Conservation (phyloP, 2,797 vertebrate species). For the Pogoniulus pusillus region DNA sequence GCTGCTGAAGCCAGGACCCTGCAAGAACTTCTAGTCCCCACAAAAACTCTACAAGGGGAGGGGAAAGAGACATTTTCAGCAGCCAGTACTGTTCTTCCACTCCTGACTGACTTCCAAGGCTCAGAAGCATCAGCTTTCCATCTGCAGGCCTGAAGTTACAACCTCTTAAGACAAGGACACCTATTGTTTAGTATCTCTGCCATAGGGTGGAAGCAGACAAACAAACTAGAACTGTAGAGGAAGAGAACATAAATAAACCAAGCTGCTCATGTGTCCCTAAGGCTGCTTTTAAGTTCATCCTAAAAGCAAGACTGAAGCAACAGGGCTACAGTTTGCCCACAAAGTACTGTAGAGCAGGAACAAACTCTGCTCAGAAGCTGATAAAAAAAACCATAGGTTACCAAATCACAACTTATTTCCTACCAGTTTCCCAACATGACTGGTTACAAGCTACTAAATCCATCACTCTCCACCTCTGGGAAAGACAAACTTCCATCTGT, state of each 20-base stretch:
- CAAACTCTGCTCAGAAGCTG: neutral
- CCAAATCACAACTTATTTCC: neutral
- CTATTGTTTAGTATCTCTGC: conserved; percentile 1
- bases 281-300: neutral
- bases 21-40: conserved; percentile 64
- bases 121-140: conserved; percentile 28
- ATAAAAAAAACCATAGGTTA: neutral
- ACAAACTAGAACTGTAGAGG: neutral
- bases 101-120: conserved; percentile 53
- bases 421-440: neutral
- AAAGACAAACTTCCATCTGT: neutral
- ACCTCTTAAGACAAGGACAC: conserved; percentile 12
- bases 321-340: neutral
- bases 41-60: conserved; percentile 58
- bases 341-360: neutral
- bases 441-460: neutral
- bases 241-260: conserved; percentile 14
- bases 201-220: neutral
- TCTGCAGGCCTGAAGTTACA: neutral
- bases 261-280: neutral
- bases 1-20: conserved; percentile 71
- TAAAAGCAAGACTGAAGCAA: neutral
- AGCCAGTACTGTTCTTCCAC: conserved; percentile 48
- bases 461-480: neutral
- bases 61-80: conserved; percentile 40